A percentile compares a stretch with the other conserved stretches of the same genome.
phyloP scores from a whole-genome alignment of 2,888 invertebrate genomes.

The Eupithecia tripunctaria region DNA sequence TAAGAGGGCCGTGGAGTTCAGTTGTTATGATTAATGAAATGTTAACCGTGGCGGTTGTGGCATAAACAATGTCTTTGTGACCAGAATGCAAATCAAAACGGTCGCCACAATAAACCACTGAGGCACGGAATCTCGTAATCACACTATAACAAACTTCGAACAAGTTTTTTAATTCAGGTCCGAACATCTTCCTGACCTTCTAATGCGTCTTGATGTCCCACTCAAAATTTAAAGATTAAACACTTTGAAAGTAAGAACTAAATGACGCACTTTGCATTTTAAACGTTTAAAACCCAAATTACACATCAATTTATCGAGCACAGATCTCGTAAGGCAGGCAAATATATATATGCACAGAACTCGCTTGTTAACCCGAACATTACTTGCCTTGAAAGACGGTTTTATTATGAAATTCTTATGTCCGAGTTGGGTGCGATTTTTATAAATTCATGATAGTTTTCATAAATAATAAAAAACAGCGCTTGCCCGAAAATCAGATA shows the following conservation, averaged over 20 bases:
- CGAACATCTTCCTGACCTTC: background rate
- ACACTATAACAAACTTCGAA: background rate
- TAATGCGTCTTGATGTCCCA: background rate
- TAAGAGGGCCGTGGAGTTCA: background rate
- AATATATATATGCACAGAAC: background rate
- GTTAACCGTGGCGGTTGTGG: background rate
- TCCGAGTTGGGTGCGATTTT: background rate
- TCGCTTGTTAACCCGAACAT: background rate
- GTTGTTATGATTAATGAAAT: background rate
- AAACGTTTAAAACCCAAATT: background rate
- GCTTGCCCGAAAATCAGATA: background rate
- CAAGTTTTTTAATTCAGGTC: background rate
- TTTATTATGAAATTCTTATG: no score
- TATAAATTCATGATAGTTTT: background rate
- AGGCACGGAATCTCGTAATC: background rate
- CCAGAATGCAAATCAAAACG: background rate
- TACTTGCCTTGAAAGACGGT: background rate
- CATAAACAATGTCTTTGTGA: background rate
- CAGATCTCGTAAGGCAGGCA: no score
- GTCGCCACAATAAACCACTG: background rate
- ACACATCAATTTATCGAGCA: background rate
- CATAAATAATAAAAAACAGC: background rate
- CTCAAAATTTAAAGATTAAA: background rate
- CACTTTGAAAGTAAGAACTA: background rate
- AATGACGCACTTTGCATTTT: background rate